Evolutionary conservation across 1,140 invertebrate genomes (phyloP).

Genomic region (Centruroides sculpturatus): DNA sequence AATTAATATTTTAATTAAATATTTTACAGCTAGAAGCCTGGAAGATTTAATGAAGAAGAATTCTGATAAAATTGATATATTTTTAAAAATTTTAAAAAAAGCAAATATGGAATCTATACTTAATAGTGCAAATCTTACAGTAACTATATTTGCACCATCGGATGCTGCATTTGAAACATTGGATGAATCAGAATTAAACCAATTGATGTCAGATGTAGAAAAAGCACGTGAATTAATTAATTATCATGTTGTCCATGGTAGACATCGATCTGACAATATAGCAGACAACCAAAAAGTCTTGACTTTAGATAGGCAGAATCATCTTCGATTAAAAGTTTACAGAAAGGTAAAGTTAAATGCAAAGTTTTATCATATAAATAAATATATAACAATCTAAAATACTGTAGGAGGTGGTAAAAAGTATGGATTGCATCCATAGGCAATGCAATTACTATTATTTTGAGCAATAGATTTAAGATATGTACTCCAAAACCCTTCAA

Average conservation of each 20-base stretch:
- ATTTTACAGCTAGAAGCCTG: constrained; percentile 23
- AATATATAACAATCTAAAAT: no score
- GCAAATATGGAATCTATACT: constrained; percentile 31
- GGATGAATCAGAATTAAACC: constrained; percentile 23
- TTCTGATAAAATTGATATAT: constrained; percentile 25
- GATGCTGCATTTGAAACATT: constrained; percentile 34
- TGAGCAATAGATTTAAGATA: no score
- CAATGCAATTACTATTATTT: no score
- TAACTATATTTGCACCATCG: constrained; percentile 40
- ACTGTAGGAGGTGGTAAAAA: no score
- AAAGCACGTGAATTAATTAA: constrained; percentile 28
- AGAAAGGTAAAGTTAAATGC: constrained; percentile 19
- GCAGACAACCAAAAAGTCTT: constrained; percentile 31
- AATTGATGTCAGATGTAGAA: constrained; percentile 25
- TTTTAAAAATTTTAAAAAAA: constrained; percentile 28
- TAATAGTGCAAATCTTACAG: constrained; percentile 28
- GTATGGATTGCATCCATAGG: no score
- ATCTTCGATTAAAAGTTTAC: constrained; percentile 31
- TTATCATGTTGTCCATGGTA: constrained; percentile 29
- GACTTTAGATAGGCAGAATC: constrained; percentile 30
- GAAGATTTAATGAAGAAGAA: constrained; percentile 26
- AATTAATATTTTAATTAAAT: no score
- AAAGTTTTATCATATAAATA: no score
- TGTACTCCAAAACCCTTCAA: no score
- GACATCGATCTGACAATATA: constrained; percentile 27